Conservation (phyloP, 1,140 invertebrate species). For the Thrips palmi region DNA sequence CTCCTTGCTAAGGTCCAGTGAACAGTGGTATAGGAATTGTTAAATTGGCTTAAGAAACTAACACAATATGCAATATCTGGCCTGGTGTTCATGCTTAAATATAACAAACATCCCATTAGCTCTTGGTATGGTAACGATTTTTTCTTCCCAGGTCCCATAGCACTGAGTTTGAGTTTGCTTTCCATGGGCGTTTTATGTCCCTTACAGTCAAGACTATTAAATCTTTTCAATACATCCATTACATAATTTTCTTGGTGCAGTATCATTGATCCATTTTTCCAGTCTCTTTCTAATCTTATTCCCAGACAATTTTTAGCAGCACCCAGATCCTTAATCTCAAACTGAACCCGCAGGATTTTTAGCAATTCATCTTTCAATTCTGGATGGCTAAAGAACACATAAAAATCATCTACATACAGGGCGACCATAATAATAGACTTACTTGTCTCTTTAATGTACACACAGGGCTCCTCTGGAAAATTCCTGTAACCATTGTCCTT, state of each 20-base stretch:
- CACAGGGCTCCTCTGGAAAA: slow-evolving; percentile 11
- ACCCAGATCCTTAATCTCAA: slow-evolving; percentile 12
- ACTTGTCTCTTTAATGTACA: background rate
- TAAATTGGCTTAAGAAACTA: slow-evolving; percentile 24
- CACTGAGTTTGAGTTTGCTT: background rate
- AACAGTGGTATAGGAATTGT: slow-evolving; percentile 17
- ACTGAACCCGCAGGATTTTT: background rate
- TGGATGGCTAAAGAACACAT: background rate
- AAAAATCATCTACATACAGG: slow-evolving; percentile 6
- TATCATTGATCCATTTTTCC: slow-evolving; percentile 2
- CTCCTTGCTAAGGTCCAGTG: slow-evolving; percentile 26
- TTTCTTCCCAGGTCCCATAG: background rate
- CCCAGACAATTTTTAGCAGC: slow-evolving; percentile 11
- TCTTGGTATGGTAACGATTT: slow-evolving; percentile 15
- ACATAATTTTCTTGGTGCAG: slow-evolving; percentile 13
- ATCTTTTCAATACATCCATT: slow-evolving; percentile 9
- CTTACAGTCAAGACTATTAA: slow-evolving; percentile 12
- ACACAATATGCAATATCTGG: slow-evolving; percentile 27
- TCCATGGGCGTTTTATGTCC: slow-evolving; percentile 12
- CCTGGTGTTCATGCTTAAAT: slow-evolving; percentile 22
- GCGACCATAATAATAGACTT: slow-evolving; percentile 2
- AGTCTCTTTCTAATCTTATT: slow-evolving; percentile 11
- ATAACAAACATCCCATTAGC: slow-evolving; percentile 23
- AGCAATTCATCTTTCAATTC: background rate
- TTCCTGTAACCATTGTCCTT: slow-evolving; percentile 5